Evolutionary conservation across 2,797 vertebrate species (phyloP).

Genomic region (Eutrigla gurnardus): DNA sequence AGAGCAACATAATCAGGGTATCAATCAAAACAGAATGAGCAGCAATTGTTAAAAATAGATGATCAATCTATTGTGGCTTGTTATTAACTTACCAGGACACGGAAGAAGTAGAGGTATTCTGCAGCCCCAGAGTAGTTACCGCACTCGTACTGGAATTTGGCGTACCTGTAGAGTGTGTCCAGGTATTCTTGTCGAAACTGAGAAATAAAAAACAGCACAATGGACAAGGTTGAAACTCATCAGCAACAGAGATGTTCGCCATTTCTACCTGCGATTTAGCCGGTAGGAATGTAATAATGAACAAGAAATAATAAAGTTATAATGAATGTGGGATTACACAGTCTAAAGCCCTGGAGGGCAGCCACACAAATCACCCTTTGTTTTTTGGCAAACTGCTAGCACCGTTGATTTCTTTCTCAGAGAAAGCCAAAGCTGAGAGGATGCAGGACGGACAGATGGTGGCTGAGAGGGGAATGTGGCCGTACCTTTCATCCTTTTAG

Average conservation of each 20-base stretch:
- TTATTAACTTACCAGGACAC: conserved; percentile 84
- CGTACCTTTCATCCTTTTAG: conserved; percentile 22
- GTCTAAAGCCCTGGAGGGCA: background rate
- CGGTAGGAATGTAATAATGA: background rate
- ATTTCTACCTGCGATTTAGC: background rate
- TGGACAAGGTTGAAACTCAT: background rate
- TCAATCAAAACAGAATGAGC: background rate
- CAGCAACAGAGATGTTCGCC: background rate
- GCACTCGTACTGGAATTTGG: conserved; percentile 99
- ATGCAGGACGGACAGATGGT: conserved; percentile 8
- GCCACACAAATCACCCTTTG: background rate
- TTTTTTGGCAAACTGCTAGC: background rate
- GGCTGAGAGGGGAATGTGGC: conserved; percentile 14
- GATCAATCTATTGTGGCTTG: background rate
- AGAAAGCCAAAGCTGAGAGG: conserved; percentile 1
- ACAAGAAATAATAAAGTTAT: no score
- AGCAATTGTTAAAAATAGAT: background rate
- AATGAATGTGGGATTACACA: conserved; percentile 7
- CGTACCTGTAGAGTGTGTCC: conserved; percentile 97
- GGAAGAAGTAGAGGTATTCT: conserved; percentile 98
- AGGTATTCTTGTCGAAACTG: conserved; percentile 96
- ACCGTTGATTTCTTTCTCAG: background rate
- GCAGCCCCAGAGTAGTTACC: conserved; percentile 98
- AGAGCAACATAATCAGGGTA: background rate
- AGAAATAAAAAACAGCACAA: background rate